Percentiles rank a stretch among this genome's conserved stretches.
Evolutionary conservation across 23 tunicate genomes (phyloP).

Genomic region (Trididemnum clinides): DNA sequence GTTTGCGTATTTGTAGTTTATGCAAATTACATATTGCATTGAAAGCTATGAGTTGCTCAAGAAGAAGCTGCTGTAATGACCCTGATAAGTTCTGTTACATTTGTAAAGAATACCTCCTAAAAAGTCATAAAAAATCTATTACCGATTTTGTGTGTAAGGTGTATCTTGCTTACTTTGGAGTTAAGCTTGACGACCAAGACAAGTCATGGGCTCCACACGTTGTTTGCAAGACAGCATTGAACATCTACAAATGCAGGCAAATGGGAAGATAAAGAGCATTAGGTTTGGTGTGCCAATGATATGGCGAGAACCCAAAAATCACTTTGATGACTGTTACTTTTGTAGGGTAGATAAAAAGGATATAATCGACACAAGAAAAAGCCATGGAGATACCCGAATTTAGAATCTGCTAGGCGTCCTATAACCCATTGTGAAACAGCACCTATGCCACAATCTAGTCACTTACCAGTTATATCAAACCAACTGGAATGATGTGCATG

Average conservation of each 20-base stretch:
- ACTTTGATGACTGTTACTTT: conserved; percentile 26
- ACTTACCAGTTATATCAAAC: no score
- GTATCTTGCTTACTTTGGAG: conserved; percentile 9
- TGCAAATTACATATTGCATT: no score
- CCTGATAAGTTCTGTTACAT: conserved; percentile 25
- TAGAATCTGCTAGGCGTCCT: not conserved
- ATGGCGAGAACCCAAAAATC: conserved; percentile 10
- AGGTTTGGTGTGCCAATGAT: conserved; percentile 26
- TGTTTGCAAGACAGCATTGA: not conserved
- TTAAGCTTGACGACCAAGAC: conserved; percentile 25
- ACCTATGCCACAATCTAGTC: no score
- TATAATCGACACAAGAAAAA: not conserved
- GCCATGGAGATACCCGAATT: not conserved
- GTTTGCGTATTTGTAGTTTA: no score
- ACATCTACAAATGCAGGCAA: not conserved
- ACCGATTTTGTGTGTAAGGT: not conserved
- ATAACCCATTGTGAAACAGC: not conserved
- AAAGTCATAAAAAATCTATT: not conserved
- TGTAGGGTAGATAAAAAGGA: conserved; percentile 9
- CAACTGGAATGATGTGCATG: no score
- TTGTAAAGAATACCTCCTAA: not conserved
- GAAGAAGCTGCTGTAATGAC: not conserved
- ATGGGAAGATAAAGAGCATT: not conserved
- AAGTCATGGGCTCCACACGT: conserved; percentile 24
- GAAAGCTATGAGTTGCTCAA: no score